phyloP scores from a whole-genome alignment of 2,113 vertebrate species.

The Dendropsophus ebraccatus region DNA sequence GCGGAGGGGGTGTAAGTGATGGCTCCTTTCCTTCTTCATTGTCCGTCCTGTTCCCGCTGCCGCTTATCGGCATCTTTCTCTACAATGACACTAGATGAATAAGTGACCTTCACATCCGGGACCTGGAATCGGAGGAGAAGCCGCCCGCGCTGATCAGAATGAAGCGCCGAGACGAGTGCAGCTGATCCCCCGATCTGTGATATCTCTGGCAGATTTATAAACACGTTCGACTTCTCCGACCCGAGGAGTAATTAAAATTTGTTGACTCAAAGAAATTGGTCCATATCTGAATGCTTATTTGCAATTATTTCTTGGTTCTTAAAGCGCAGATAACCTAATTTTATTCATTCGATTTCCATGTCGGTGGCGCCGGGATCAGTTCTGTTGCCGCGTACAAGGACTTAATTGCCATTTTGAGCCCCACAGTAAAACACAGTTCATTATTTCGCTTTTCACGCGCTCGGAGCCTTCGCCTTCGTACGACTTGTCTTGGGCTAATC shows the following conservation, averaged over 20 bases:
- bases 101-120: background rate
- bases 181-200: background rate
- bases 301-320: conserved; percentile 83
- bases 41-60: no score
- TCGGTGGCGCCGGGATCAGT: conserved; percentile 75
- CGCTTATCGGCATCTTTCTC: no score
- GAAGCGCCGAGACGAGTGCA: conserved; percentile 25
- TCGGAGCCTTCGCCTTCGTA: conserved; percentile 75
- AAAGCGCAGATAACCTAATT: conserved; percentile 82
- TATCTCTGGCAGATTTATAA: conserved; percentile 42
- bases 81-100: background rate
- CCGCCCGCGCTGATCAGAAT: background rate
- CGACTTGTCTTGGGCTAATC: conserved; percentile 78
- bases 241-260: conserved; percentile 81
- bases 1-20: no score
- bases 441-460: conserved; percentile 75
- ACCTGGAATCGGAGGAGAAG: background rate
- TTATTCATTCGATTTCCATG: conserved; percentile 81
- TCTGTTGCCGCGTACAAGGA: conserved; percentile 75
- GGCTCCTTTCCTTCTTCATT: no score
- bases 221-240: conserved; percentile 67
- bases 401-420: conserved; percentile 80
- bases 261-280: conserved; percentile 77
- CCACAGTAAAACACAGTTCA: conserved; percentile 78
- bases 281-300: conserved; percentile 83